Evolutionary conservation across 1,140 invertebrate genomes (phyloP), one percentile per base, ranked within the genome.

Genomic region (Pachypsylla venusta): DNA sequence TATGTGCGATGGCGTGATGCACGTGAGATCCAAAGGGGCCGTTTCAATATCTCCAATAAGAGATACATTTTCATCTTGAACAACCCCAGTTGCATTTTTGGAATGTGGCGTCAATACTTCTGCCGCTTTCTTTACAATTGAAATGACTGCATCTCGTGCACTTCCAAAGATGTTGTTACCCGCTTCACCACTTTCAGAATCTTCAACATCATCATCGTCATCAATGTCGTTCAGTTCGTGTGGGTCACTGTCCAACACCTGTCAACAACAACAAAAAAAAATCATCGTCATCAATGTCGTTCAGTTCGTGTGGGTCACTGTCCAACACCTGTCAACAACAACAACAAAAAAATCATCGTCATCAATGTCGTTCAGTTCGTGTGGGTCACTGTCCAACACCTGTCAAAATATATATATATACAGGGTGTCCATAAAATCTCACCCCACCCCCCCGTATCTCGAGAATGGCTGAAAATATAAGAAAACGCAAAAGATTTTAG

Each of bases 41-140:
- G n/a, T n/a, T n/a, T n/a, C n/a, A n/a, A n/a, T n/a, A n/a, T n/a
- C n/a, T n/a, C n/a, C n/a, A n/a, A n/a, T n/a, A n/a, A n/a, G n/a
- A n/a, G n/a, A n/a, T n/a, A n/a, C n/a, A 30, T 58, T 69, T 75
- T 63, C 75, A 73, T 70, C 54, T 62, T 56, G 81, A 77, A 63
- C 80, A 74, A 63, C 80, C n/a, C n/a, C n/a, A n/a, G n/a, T n/a
- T n/a, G n/a, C n/a, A n/a, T n/a, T n/a, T n/a, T n/a, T n/a, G 80
- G n/a, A n/a, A n/a, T n/a, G n/a, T 67, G 85, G 86, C 1, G 81
- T 82, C 56, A 90, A 71, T 14, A 83, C 85, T 71, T 87, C 80
- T 13, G 87, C 87, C 1, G 87, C 89, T 71, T 90, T 91, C 67
- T 89, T 89, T 3, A 93, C 85, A 57, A 93, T 89, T 58, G 82